phyloP scores from a whole-genome alignment of 2,888 invertebrate species.

The Thymelicus sylvestris region DNA sequence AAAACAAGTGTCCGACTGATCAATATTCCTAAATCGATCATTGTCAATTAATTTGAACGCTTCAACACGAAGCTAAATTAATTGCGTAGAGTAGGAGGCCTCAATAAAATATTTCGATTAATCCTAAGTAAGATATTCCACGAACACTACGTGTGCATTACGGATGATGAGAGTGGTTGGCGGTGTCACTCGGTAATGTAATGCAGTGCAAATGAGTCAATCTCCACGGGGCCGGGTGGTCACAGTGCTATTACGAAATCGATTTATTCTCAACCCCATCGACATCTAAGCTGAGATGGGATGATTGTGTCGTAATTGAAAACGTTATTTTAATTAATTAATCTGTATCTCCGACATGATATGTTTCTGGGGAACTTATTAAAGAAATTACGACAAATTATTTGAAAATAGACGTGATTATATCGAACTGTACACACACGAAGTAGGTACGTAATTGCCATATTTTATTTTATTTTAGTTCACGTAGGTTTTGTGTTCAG shows the following conservation, averaged over 20 bases:
- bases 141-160: constrained; percentile 68
- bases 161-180: constrained; percentile 81
- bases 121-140: constrained; percentile 43
- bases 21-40: not conserved
- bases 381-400: not conserved
- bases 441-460: not conserved
- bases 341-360: constrained; percentile 2
- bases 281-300: constrained; percentile 35
- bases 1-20: too few relatives aligned
- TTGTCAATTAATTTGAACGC: not conserved
- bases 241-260: constrained; percentile 80
- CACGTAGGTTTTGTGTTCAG: not conserved
- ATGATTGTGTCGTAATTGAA: constrained; percentile 50
- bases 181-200: constrained; percentile 82
- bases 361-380: not conserved
- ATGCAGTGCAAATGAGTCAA: constrained; percentile 85
- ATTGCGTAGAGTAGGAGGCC: not conserved
- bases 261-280: constrained; percentile 66
- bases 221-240: constrained; percentile 75
- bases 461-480: not conserved
- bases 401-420: not conserved
- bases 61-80: not conserved
- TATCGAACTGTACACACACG: not conserved
- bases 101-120: constrained; percentile 21
- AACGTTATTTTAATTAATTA: constrained; percentile 53